Evolutionary conservation across 2,113 vertebrate genomes (phyloP), one percentile per base, ranked within the genome.

Genomic region (Aegithalos caudatus): DNA sequence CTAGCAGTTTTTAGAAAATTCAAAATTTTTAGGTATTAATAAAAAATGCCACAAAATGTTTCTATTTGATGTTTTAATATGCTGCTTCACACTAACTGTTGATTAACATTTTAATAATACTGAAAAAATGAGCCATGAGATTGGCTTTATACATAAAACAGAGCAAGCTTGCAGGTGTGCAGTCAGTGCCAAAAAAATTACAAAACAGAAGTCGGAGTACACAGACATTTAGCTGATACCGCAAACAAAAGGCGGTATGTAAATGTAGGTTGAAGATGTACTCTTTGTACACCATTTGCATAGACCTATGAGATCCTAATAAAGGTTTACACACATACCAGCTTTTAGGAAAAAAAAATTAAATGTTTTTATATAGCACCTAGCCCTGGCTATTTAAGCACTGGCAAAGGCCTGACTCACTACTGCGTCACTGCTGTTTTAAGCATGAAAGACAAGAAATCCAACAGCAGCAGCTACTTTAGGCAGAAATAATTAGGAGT

Each of bases 401-500:
- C 77, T 54, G 71, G 61, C 78, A 91, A 91, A 95, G 42, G 66
- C 70, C 84, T 91, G 94, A 95, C 74, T 96, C 91, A 96, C 85
- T 65, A 77, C 37, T 91, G 89, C 29, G 38, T 93, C 91, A 95
- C 74, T 91, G 78, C 81, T 72, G 78, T 80, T 96, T 95, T 91
- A 94, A 77, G 91, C 54, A 80, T 37, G 57, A 88, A 80, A 89
- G 70, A 91, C 48, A 91, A 94, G 93, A 74, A 95, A 95, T 81
- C 54, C 67, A 88, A 88, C 50, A 86, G 79, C 50, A 91, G 78
- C 85, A 95, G 81, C 33, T 62, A 96, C 78, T 95, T 81, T 9
- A 88, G 84, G 89, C 79, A 96, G 88, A 96, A 95, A 93, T 94
- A 97, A 91, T 95, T 87, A 90, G 45, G 70, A 95, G 87, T 82